Base-by-base conservation (phyloP, 2,888 invertebrate genomes). In the Drosophila merina region DNA sequence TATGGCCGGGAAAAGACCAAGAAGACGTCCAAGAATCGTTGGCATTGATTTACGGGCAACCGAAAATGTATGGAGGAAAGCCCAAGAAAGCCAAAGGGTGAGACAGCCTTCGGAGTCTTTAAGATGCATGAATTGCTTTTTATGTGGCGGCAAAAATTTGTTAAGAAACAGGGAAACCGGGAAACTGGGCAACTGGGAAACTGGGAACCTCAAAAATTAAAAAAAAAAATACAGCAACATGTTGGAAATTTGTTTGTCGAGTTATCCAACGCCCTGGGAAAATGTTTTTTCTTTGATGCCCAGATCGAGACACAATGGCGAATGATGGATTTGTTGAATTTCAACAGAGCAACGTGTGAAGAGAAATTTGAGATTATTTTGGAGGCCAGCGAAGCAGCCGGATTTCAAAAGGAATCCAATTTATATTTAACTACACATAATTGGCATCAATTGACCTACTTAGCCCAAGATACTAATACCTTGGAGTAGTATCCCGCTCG, bases 31-130 rank as follows among this genome's bases (percentile, higher is more conserved):
- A 64, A 74, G 70, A 69, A 68, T 74, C 57, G 74, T 63, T 76
- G 68, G 66, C 78, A 75, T 75, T 86, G 83, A 84, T 79, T 86
- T 88, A 84, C 79, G 75, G 72, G 74, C 42, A 36, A 30, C 36
- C 58, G 8, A 56, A 62, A 72, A 36, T 20, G 33, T 14, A 14
- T 9, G 20, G 49, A 30, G 49, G 52, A 52, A 9, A 8, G 33
- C 33, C 33, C 33, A 9, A 72, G 73, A 56, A 51, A 57, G 57
- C 56, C 72, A 62, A 47, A 50, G 55, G 71, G 48, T 71, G 52
- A 31, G 62, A 4, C 40, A 14, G 40, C 20, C 45, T n/a, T 60
- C 20, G 2, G 20, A 20, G 20, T 20, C 70, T 26, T 20, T 50
- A 51, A 63, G 69, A 66, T 60, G 81, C 82, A 71, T 81, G 77